Evolutionary conservation across 2,888 invertebrate species (phyloP), one percentile per base, ranked within the genome.

Genomic region (Lypha dubia): DNA sequence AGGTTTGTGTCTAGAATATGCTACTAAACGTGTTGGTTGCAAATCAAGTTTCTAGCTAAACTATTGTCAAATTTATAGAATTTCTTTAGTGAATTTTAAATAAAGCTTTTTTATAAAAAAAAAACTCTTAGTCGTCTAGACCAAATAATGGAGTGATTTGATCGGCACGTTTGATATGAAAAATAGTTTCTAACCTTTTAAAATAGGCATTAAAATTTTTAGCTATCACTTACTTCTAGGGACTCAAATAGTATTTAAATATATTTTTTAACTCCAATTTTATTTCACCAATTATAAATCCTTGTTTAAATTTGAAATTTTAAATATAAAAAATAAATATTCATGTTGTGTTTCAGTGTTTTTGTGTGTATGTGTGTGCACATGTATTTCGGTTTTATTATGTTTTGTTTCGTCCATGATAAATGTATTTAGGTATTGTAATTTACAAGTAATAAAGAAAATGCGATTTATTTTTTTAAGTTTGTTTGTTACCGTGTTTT

Each of bases 361-460:
- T 9, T 56, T 44, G 28, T 35, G 53, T 46, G 46, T n/a, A n/a
- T n/a, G n/a, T n/a, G n/a, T n/a, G n/a, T n/a, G 53, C 20, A 41
- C 2, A 20, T 32, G 41, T 22, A 35, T 67, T 20, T 15, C 41
- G 11, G 20, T 49, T 24, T 41, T 60, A 53, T n/a, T n/a, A n/a
- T n/a, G n/a, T n/a, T n/a, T n/a, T 76, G 75, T 70, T 76, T 56
- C 56, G 22, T 6, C 41, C 60, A 82, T 83, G 84, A 84, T 84
- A 84, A 84, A 84, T 84, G 80, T 71, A 60, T 71, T 28, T 65
- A 60, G 74, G 24, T 62, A 73, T 83, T 74, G 83, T 74, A 71
- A 80, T 80, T 80, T 65, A 74, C 77, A 73, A 84, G 65, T 70
- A 70, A 75, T 68, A 81, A 67, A 77, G 46, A 80, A 77, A 76